Conservation (phyloP, 1,140 invertebrate species). For the Amyelois transitella region DNA sequence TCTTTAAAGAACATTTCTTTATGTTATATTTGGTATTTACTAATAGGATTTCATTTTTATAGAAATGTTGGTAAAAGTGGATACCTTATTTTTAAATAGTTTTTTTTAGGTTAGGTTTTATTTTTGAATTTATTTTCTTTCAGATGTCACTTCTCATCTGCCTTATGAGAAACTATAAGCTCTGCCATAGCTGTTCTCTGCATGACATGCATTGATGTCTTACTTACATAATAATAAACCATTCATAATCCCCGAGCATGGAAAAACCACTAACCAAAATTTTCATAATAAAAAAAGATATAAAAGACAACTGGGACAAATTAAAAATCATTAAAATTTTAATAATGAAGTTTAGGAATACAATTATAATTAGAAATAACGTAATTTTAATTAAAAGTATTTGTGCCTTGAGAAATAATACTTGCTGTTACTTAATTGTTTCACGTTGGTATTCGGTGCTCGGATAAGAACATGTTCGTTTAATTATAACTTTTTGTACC, state of each 20-base stretch:
- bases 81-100: neutral
- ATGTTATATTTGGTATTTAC: neutral
- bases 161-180: constrained; percentile 91
- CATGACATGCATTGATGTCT: constrained; percentile 65
- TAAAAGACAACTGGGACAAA: neutral
- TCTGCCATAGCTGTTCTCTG: constrained; percentile 67
- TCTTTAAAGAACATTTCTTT: neutral
- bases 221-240: constrained; percentile 33
- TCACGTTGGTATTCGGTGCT: constrained; percentile 37
- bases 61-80: neutral
- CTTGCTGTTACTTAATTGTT: constrained; percentile 1
- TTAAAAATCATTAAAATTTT: neutral
- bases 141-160: constrained; percentile 91
- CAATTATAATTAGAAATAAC: neutral
- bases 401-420: neutral
- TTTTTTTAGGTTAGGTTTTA: constrained; percentile 20
- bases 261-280: constrained; percentile 26
- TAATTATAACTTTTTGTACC: constrained; percentile 24
- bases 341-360: too few species aligned
- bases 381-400: neutral
- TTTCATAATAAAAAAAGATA: neutral
- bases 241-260: constrained; percentile 32
- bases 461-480: constrained; percentile 27
- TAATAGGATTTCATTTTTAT: neutral
- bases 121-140: constrained; percentile 79